These are phyloP conservation scores for Eristalis intricaria DNA, from an alignment of 2,888 invertebrate genomes.

Conservation along the genomic window DNA sequence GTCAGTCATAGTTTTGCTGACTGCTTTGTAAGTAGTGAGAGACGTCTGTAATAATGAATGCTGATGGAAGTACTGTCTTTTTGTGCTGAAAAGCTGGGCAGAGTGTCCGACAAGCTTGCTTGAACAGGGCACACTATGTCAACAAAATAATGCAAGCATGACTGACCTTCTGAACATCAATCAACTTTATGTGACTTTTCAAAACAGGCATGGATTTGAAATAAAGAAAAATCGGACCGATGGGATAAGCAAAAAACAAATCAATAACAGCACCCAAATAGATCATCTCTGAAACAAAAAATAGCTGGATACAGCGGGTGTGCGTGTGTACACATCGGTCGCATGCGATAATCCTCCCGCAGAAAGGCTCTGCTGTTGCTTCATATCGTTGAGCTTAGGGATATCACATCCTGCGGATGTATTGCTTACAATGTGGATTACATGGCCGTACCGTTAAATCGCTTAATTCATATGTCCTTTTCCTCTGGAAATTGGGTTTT, in stretches of 20 bases:
- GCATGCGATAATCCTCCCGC: slow-evolving; percentile 9
- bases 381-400: slow-evolving; percentile 14
- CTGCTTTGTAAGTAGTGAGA: neutral
- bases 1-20: neutral
- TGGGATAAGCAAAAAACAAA: too few species aligned
- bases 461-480: slow-evolving; percentile 26
- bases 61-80: neutral
- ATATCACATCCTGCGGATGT: slow-evolving; percentile 1
- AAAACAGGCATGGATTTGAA: too few species aligned
- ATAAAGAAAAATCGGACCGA: too few species aligned
- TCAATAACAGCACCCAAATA: neutral
- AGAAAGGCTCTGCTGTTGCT: neutral
- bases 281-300: too few species aligned
- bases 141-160: too few species aligned
- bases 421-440: slow-evolving; percentile 25
- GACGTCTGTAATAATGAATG: neutral
- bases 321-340: neutral
- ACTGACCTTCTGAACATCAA: too few species aligned
- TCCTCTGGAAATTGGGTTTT: slow-evolving; percentile 10
- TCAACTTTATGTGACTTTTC: too few species aligned
- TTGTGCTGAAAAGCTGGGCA: neutral
- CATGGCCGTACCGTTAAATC: slow-evolving; percentile 5
- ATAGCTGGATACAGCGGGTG: neutral
- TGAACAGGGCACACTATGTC: too few species aligned
- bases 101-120: too few species aligned